A percentile compares a stretch with the other conserved stretches of the same genome.
These are phyloP conservation scores for Heliothis subflexa DNA, from an alignment of 1,140 invertebrate species.

Conservation along the genomic window DNA sequence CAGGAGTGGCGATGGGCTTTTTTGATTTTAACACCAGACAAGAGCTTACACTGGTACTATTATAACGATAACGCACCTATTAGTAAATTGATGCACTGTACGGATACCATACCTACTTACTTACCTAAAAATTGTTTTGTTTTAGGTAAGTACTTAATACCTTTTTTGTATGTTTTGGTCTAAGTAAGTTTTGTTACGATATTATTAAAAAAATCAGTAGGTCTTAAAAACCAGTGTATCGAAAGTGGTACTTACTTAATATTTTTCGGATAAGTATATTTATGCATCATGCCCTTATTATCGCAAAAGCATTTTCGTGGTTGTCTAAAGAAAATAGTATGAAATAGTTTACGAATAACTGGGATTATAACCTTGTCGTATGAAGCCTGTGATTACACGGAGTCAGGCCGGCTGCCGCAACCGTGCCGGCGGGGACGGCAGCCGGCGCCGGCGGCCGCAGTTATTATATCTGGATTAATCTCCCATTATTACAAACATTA, in stretches of 20 bases:
- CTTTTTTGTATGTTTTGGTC: too few relatives aligned
- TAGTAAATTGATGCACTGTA: conserved; percentile 59
- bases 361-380: background rate
- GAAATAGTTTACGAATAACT: conserved; percentile 7
- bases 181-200: too few relatives aligned
- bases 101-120: background rate
- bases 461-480: conserved; percentile 33
- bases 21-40: conserved; percentile 79
- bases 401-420: conserved; percentile 1
- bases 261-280: too few relatives aligned
- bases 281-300: too few relatives aligned
- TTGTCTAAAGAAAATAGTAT: too few relatives aligned
- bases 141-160: too few relatives aligned
- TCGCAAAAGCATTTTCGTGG: too few relatives aligned
- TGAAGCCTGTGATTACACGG: conserved; percentile 3
- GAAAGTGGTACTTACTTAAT: too few relatives aligned
- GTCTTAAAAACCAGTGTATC: too few relatives aligned
- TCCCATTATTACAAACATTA: conserved; percentile 1
- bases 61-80: conserved; percentile 72
- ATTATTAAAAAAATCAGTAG: too few relatives aligned
- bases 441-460: conserved; percentile 7
- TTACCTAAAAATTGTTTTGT: too few relatives aligned
- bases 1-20: conserved; percentile 73
- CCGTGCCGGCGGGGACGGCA: conserved; percentile 6
- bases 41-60: conserved; percentile 61